Evolutionary conservation across 2,113 vertebrate species (phyloP), one percentile per base, ranked within the genome.

Genomic region (Poeciliopsis retropinna): DNA sequence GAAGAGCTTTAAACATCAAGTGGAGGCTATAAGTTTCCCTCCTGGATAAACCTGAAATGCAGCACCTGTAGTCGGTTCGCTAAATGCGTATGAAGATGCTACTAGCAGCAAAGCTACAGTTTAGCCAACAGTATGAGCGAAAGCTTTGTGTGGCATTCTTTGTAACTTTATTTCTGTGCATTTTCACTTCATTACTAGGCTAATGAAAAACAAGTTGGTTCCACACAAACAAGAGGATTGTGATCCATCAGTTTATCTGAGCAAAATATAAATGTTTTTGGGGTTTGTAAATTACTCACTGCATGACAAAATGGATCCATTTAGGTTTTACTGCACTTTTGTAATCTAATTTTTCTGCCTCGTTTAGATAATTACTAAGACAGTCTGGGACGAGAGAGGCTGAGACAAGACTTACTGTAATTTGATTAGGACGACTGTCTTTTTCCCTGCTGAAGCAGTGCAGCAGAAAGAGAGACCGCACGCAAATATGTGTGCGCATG

Each of bases 361-460:
- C 78, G 83, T 92, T 87, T 83, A 60, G 76, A 85, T 90, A 90
- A 93, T 92, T 88, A 89, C 81, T 85, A 47, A 69, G 73, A 88
- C 78, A 70, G 85, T 76, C 83, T 82, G 78, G 70, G 62, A 85
- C 70, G 47, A 75, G 75, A 80, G 73, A 84, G 73, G 15, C 76
- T 25, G 39, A 81, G 75, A 90, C 54, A 15, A 75, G 72, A 85
- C 34, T 80, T 67, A 54, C 31, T 65, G 75, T 86, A 87, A 93
- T 89, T 85, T 76, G 63, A 87, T 92, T 85, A 87, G 22, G 71
- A 27, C 66, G 69, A 73, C 63, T 82, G 75, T 82, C 31, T 70
- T 81, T 73, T 15, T 4, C 64, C 83, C 37, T 81, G 80, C 70
- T 78, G 70, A 82, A 60, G 62, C 73, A 67, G 78, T 60, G 6